A percentile compares a stretch with the other conserved stretches of the same genome.
These are phyloP conservation scores for Callopanchax toddi DNA, from an alignment of 2,113 vertebrate species.

Conservation along the genomic window DNA sequence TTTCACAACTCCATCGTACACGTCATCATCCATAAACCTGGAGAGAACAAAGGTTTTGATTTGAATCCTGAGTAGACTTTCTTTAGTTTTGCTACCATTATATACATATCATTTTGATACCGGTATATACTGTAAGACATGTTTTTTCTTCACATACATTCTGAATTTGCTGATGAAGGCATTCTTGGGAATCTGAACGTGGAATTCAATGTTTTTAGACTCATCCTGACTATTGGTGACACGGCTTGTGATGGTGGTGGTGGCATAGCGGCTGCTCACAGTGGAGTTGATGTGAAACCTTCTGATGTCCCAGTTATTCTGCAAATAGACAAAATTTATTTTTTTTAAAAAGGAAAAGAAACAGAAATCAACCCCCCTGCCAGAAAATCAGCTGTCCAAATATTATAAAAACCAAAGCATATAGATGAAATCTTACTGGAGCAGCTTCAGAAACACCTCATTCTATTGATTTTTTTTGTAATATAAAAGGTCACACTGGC, in stretches of 20 bases:
- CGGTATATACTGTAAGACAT: too few relatives aligned
- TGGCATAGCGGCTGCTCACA: conserved; percentile 89
- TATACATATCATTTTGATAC: too few relatives aligned
- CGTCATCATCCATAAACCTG: conserved; percentile 86
- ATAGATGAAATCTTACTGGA: too few relatives aligned
- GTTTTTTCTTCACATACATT: conserved; percentile 83
- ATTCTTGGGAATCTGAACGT: conserved; percentile 91
- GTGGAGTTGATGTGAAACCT: conserved; percentile 89
- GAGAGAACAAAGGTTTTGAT: background rate
- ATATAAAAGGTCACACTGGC: too few relatives aligned
- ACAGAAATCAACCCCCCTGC: too few relatives aligned
- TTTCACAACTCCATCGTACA: conserved; percentile 89
- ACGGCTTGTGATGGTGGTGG: conserved; percentile 88
- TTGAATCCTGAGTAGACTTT: too few relatives aligned
- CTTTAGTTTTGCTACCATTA: too few relatives aligned
- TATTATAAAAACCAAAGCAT: too few relatives aligned
- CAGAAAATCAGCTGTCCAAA: too few relatives aligned
- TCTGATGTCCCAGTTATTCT: conserved; percentile 84
- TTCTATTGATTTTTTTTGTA: too few relatives aligned
- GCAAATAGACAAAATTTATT: conserved; percentile 23
- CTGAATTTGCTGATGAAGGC: conserved; percentile 94
- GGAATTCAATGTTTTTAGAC: conserved; percentile 86
- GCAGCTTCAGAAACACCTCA: too few relatives aligned
- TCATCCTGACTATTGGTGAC: conserved; percentile 83
- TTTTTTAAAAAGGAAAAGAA: background rate